Conservation (phyloP, 2,888 invertebrate species). For the Sminthurides aquaticus region DNA sequence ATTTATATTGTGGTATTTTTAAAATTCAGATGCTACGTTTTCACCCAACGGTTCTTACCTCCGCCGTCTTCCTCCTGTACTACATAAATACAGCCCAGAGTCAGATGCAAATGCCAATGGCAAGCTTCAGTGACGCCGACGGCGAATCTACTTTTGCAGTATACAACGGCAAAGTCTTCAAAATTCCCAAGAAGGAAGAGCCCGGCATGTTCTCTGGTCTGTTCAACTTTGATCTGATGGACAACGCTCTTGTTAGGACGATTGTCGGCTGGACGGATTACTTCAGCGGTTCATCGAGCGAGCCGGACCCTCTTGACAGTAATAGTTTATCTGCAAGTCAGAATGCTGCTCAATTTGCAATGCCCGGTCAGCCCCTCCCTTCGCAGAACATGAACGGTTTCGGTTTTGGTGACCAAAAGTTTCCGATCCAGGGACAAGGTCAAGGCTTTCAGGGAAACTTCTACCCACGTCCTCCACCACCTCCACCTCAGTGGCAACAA, state of each 20-base stretch:
- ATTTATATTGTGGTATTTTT: not conserved
- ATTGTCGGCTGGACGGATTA: conserved; percentile 17
- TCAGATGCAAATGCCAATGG: not conserved
- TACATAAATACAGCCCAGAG: not conserved
- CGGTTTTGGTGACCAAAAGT: not conserved
- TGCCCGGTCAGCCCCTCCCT: not conserved
- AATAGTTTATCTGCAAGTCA: not conserved
- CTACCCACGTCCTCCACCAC: not conserved
- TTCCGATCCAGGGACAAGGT: not conserved
- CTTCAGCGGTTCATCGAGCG: not conserved
- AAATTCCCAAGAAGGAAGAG: conserved; percentile 13
- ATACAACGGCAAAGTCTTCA: conserved; percentile 19
- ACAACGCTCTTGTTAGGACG: conserved; percentile 8
- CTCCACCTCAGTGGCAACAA: not conserved
- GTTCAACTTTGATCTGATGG: conserved; percentile 7
- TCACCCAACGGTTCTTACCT: no score
- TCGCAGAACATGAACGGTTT: not conserved
- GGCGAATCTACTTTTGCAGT: conserved; percentile 15
- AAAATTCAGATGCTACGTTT: not conserved
- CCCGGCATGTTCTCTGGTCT: not conserved
- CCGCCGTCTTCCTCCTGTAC: not conserved
- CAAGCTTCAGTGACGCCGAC: not conserved
- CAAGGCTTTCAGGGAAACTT: not conserved
- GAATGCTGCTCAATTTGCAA: not conserved
- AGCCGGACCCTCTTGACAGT: not conserved